Evolutionary conservation across 2,797 vertebrate genomes (phyloP).

Genomic region (Glyptemys insculpta): DNA sequence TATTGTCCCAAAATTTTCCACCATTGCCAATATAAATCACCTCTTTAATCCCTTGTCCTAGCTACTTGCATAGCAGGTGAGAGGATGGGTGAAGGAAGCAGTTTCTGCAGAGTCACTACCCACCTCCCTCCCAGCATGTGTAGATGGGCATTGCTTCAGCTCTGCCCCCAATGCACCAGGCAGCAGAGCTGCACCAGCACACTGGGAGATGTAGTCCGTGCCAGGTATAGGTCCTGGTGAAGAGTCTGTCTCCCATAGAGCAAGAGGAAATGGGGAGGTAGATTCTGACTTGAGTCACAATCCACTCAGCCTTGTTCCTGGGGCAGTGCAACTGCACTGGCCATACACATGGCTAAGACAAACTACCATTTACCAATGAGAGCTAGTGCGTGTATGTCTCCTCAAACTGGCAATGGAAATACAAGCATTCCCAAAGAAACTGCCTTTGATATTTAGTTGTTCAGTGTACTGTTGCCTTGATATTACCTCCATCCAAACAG

Average conservation of each 20-base stretch:
- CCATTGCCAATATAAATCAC: neutral
- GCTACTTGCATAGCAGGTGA: neutral
- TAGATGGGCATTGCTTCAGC: neutral
- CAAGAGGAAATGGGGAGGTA: neutral
- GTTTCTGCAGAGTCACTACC: neutral
- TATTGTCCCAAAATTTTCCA: neutral
- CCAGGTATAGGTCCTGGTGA: rapidly evolving
- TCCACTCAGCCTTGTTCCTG: neutral
- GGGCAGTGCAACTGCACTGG: neutral
- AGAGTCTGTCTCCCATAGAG: neutral
- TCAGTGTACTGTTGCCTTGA: neutral
- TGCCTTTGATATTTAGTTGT: neutral
- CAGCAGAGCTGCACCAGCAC: rapidly evolving
- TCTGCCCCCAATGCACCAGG: neutral
- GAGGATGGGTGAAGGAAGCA: neutral
- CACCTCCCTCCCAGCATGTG: neutral
- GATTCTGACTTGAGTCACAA: neutral
- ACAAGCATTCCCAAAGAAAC: neutral
- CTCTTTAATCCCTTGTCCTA: neutral
- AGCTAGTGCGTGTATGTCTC: neutral
- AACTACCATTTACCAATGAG: rapidly evolving
- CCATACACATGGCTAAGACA: neutral
- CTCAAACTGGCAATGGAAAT: neutral
- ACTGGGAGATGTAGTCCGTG: rapidly evolving
- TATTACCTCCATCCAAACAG: neutral